phyloP scores from a whole-genome alignment of 2,113 vertebrate species.

The Bos javanicus region DNA sequence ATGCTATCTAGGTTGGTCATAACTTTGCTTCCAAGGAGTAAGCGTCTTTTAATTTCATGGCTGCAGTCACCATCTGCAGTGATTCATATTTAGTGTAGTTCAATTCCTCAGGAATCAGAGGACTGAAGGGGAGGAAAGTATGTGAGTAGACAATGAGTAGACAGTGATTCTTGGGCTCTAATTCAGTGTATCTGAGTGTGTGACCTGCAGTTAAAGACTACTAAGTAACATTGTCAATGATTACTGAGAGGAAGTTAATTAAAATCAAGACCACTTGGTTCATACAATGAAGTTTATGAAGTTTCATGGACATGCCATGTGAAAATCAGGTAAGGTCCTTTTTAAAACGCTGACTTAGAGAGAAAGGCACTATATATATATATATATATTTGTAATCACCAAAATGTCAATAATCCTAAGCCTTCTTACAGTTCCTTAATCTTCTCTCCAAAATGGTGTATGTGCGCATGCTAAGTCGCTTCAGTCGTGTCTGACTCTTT shows the following conservation, averaged over 20 bases:
- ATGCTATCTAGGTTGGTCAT: too few relatives aligned
- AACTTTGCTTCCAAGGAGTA: too few relatives aligned
- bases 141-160: neutral
- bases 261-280: neutral
- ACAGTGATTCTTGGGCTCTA: neutral
- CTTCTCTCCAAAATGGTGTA: neutral
- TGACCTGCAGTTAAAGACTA: neutral
- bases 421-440: neutral
- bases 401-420: neutral
- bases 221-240: neutral
- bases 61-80: too few relatives aligned
- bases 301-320: neutral
- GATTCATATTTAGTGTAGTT: neutral
- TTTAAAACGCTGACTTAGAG: neutral
- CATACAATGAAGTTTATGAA: neutral
- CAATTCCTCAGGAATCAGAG: neutral
- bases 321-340: neutral
- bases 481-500: neutral
- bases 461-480: neutral
- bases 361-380: neutral
- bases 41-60: too few relatives aligned
- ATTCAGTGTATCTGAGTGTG: neutral
- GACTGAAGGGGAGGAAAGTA: neutral
- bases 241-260: neutral
- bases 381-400: neutral